Conservation (phyloP, 2,797 vertebrate species). For the Ceryle rudis region DNA sequence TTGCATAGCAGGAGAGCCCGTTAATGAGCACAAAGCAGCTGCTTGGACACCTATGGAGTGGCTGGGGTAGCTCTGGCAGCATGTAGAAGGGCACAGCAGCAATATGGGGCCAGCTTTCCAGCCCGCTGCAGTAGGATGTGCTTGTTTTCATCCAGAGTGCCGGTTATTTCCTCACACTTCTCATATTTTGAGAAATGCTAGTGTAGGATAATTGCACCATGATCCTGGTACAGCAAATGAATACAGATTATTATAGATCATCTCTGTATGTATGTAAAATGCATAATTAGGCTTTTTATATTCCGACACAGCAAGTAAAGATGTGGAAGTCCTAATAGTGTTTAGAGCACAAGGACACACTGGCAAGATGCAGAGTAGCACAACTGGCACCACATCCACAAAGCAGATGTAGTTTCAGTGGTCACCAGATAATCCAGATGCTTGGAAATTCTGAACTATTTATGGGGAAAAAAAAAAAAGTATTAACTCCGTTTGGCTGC, state of each 20-base stretch:
- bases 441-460: neutral
- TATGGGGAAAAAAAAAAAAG: neutral
- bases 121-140: neutral
- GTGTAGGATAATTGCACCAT: fast-evolving
- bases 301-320: neutral
- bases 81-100: neutral
- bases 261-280: neutral
- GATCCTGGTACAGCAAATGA: neutral
- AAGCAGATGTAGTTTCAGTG: neutral
- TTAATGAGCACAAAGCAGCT: neutral
- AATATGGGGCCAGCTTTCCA: neutral
- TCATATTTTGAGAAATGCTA: neutral
- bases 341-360: neutral
- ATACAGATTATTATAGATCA: neutral
- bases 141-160: neutral
- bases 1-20: neutral
- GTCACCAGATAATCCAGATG: neutral
- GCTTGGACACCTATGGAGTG: neutral
- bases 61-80: neutral
- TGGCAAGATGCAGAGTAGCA: too few relatives aligned
- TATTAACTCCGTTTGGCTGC: neutral
- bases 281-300: neutral
- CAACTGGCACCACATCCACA: fast-evolving
- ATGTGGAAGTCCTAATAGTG: neutral
- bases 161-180: neutral